Conservation (phyloP, 30 jellyfish, hydroid and myxozoan species). For the Aurelia aurita complex sp. Pacific region DNA sequence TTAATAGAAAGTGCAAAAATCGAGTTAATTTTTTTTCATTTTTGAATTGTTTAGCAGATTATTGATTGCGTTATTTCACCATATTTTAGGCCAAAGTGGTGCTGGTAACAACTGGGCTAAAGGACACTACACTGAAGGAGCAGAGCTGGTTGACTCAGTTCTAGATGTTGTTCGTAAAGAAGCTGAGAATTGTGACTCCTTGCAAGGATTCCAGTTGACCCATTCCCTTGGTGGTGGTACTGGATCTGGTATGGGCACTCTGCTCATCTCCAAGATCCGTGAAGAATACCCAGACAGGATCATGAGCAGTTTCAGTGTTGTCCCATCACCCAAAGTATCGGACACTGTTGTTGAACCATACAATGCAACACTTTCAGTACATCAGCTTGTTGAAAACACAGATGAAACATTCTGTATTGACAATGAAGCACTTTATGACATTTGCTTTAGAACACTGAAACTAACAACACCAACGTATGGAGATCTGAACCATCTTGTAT, state of each 20-base stretch:
- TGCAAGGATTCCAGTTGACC: conserved; percentile 94
- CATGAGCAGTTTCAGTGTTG: conserved; percentile 89
- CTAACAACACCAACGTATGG: conserved; percentile 94
- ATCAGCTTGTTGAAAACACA: conserved; percentile 93
- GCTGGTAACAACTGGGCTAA: conserved; percentile 99
- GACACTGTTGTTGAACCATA: conserved; percentile 97
- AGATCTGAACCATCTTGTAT: conserved; percentile 92
- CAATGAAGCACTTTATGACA: conserved; percentile 94
- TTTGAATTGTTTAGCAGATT: no score
- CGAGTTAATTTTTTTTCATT: no score
- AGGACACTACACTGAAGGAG: conserved; percentile 98
- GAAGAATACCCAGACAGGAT: conserved; percentile 97
- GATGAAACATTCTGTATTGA: conserved; percentile 96
- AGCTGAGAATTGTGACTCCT: conserved; percentile 89
- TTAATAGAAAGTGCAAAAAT: no score
- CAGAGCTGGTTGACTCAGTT: conserved; percentile 78
- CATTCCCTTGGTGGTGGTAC: conserved; percentile 98
- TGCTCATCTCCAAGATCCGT: conserved; percentile 89
- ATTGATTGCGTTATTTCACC: no score
- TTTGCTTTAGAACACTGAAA: conserved; percentile 91
- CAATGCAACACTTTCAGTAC: conserved; percentile 92
- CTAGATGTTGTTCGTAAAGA: conserved; percentile 43
- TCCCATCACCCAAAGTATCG: conserved; percentile 96
- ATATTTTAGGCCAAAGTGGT: conserved; percentile 81
- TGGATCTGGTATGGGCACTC: conserved; percentile 97